Evolutionary conservation across 2,888 invertebrate species (phyloP), one percentile per base, ranked within the genome.

Genomic region (Pyrgus malvae): DNA sequence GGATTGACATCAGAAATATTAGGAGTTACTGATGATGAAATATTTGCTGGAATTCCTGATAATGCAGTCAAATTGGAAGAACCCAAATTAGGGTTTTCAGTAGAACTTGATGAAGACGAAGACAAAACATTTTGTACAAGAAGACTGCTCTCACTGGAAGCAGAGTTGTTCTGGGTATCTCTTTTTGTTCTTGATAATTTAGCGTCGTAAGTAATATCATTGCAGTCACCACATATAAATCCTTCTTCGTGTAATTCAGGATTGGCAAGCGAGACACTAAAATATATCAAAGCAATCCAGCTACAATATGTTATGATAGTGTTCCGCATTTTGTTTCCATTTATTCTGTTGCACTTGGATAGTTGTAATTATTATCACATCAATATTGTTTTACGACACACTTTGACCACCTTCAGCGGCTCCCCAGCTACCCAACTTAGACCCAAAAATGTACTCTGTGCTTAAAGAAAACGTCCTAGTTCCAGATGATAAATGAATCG

Each of bases 1-100:
- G 93, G 93, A 29, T 92, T 91, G 1, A 93, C 87, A 1, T 92
- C 68, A 3, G 90, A 83, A 29, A 70, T 72, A 67, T 89, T 89
- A 0, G 80, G 73, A 14, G 73, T 59, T 2, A 70, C 66, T 5
- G 80, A 71, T 11, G 83, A 74, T 1, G 88, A 80, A 19, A 70
- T 66, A 65, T 87, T 89, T n/a, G 82, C 75, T 62, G 72, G 75
- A 1, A 74, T 67, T 29, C 81, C 74, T 12, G 83, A 68, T 31
- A 85, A 58, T 59, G 82, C 70, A 1, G 84, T 81, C 33, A 75
- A 72, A 57, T 79, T 78, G 2, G 80, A 80, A 46, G 81, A 77
- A 11, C 78, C 83, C 45, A 70, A 60, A 58, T 76, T 80, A 4
- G 76, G 57, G 59, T 68, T 74, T 62, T 87, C 87, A 12, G 85